phyloP scores from a whole-genome alignment of 64 coral and sea anemone genomes.

The Montipora sp. region DNA sequence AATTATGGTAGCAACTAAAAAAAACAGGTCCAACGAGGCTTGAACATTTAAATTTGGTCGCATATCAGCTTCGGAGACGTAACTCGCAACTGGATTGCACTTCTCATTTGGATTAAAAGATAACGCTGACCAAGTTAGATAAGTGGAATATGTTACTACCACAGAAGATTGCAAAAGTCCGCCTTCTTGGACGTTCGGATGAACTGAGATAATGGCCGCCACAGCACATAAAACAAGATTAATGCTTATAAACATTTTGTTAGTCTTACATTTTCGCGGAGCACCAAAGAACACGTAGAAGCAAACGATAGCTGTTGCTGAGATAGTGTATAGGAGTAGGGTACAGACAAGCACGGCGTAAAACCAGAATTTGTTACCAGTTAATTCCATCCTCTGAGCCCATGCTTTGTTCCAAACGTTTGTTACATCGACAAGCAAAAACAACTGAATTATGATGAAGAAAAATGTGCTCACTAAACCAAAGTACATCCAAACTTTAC shows the following conservation, averaged over 20 bases:
- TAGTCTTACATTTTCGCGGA: conserved; percentile 72
- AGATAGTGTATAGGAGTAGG: conserved; percentile 60
- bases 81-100: conserved; percentile 88
- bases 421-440: conserved; percentile 78
- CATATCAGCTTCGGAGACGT: conserved; percentile 94
- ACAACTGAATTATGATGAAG: conserved; percentile 85
- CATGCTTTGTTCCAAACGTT: conserved; percentile 57
- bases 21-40: conserved; percentile 79
- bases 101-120: conserved; percentile 95
- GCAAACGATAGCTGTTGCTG: conserved; percentile 51
- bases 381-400: conserved; percentile 53
- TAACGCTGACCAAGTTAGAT: conserved; percentile 85
- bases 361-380: conserved; percentile 76
- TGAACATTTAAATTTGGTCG: conserved; percentile 91
- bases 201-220: conserved; percentile 80
- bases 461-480: conserved; percentile 84
- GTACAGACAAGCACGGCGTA: conserved; percentile 56
- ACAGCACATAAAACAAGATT: conserved; percentile 83
- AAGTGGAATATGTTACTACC: conserved; percentile 70
- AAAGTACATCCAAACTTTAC: conserved; percentile 86
- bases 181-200: conserved; percentile 81
- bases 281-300: conserved; percentile 87
- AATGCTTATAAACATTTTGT: conserved; percentile 92
- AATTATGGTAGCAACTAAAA: conserved; percentile 64
- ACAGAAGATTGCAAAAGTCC: conserved; percentile 81